Evolutionary conservation across 2,888 invertebrate species (phyloP), one percentile per base, ranked within the genome.

Genomic region (Dynastes tityus): DNA sequence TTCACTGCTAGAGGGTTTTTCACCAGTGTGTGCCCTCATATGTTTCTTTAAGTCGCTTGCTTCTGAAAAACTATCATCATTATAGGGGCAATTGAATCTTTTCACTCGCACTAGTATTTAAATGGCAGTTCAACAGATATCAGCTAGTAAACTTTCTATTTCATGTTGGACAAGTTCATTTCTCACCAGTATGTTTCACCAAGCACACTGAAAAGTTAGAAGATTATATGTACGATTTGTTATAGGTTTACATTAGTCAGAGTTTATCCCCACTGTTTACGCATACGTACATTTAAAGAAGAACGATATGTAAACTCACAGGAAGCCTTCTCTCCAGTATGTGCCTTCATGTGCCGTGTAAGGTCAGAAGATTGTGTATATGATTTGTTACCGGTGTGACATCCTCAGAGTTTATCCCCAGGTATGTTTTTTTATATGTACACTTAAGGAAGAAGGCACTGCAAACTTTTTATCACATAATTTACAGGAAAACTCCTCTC

Each of bases 301-400:
- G 22, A 22, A 22, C 22, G 22, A 22, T 22, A 22, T 22, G 22
- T 22, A 22, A 22, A 22, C 22, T 22, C 0, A 91, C 92, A 0
- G 91, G 91, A 80, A 92, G 92, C 80, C 90, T 90, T 0, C 90
- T 22, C 22, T 22, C 22, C 22, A 22, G 22, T 22, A 22, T 22
- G 22, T 22, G 22, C 22, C 22, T 22, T 86, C 91, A 91, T 91
- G 81, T 92, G 92, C 0, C 89, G 90, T 70, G 90, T 90, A n/a
- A 92, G 82, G 86, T 92, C 92, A 22, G 92, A 92, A 81, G 90
- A 90, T 86, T 92, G 92, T 81, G 92, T 91, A 85, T 92, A 92
- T 0, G 89, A 88, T 86, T 92, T 92, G 32, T 91, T 90, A 84
- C 92, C 92, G 2, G 88, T 84, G 9, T 89, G 87, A 83, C 92